A percentile compares a stretch with the other conserved stretches of the same genome.
phyloP scores from a whole-genome alignment of 2,888 invertebrate species.

The Rotaria magnacalcarata region DNA sequence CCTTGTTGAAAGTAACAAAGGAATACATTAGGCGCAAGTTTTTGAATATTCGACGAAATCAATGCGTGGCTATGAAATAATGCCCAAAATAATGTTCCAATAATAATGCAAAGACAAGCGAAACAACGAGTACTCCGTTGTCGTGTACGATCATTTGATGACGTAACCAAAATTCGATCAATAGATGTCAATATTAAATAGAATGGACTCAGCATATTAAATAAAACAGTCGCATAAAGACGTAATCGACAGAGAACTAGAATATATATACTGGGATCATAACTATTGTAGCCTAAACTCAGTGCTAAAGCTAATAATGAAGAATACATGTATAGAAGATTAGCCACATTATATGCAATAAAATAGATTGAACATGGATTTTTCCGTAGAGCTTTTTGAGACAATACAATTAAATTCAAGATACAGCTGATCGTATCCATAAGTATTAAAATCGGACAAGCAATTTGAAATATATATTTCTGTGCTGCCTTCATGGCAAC shows the following conservation, averaged over 20 bases:
- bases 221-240: background rate
- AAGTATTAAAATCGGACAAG: background rate
- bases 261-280: background rate
- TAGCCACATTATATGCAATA: background rate
- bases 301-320: background rate
- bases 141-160: background rate
- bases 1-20: background rate
- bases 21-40: background rate
- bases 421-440: background rate
- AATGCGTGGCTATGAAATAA: background rate
- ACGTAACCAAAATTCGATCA: background rate
- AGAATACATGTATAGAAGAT: background rate
- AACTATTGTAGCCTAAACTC: background rate
- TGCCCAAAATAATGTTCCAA: background rate
- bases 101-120: background rate
- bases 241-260: background rate
- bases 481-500: too few relatives aligned
- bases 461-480: too few relatives aligned
- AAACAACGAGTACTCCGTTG: background rate
- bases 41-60: background rate
- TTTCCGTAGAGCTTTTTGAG: background rate
- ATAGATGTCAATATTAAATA: background rate
- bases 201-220: background rate
- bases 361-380: background rate
- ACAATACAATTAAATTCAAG: background rate